Base-by-base conservation (phyloP, 2,888 invertebrate species). In the Drosophila basisetae region DNA sequence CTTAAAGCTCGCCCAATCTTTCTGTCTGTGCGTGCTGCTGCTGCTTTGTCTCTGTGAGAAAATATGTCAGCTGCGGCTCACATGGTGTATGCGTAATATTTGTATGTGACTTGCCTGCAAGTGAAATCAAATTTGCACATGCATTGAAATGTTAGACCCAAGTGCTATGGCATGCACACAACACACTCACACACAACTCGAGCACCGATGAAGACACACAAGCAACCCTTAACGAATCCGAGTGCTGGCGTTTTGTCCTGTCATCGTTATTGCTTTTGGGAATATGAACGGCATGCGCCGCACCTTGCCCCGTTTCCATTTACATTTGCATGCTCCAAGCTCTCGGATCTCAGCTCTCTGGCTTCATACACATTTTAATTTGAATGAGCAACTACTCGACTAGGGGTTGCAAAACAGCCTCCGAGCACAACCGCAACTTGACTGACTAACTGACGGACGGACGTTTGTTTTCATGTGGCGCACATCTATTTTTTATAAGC, bases 211-310 rank as follows among this genome's bases (percentile, higher is more conserved):
- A 28, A 61, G 62, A 66, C n/a, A 60, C 62, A 69, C 59, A 71
- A 76, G 59, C 78, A 78, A 76, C 78, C 78, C 78, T 63, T 80
- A 78, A 71, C 78, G 76, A 80, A 53, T 63, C 65, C 31, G 68
- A 74, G 65, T 78, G 52, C 74, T 66, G 53, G 47, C 58, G 35
- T 62, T 68, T 63, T 68, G 49, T 63, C 82, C 87, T 82, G 85
- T 82, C 85, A 89, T 87, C 85, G 89, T 85, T 85, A 85, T 85
- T 85, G 85, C 85, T 89, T 85, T 89, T 87, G 85, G 85, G 85
- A 89, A 82, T 84, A 83, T 83, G 82, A 77, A 84, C 84, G 82
- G 76, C 79, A 86, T 84, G 82, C 79, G 63, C 28, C 72, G 41
- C 56, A 39, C 41, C 59, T 59, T 47, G 28, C 52, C 52, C 30